Evolutionary conservation across 1,140 invertebrate species (phyloP), one percentile per base, ranked within the genome.

Genomic region (Tetramorium parvispinum): DNA sequence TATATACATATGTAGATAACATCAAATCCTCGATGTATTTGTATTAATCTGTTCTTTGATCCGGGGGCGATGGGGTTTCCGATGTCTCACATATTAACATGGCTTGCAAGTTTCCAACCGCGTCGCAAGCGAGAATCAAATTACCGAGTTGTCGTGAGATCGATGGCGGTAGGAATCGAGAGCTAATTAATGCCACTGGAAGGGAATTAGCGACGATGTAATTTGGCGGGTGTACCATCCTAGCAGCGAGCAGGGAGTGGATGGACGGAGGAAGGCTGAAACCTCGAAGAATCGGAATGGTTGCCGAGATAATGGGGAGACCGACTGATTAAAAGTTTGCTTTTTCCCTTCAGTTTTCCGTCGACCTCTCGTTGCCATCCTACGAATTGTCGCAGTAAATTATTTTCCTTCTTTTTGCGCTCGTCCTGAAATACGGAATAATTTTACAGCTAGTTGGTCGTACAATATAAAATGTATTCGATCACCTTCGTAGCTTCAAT

Each of bases 181-280:
- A 90, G 92, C 91, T 93, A 93, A 93, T 93, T 93, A 93, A 92
- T 93, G 92, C 91, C 88, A 86, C 85, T 83, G 87, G 89, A 89
- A 92, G 92, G 70, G 91, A 88, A 93, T 93, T 93, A 92, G 92
- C 88, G 89, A 86, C 46, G 76, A 87, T 92, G 92, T 93, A 92
- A 93, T 93, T 92, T 89, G 75, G 87, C 86, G 76, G 76, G 77
- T 86, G 68, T 79, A 57, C 88, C 79, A 55, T 27, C 77, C 75
- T 32, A 32, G n/a, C 61, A 24, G 21, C 27, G 77, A n/a, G n/a
- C n/a, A n/a, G 16, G n/a, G 11, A 10, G n/a, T 24, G 21, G 61
- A 13, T 59, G 24, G 10, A 21, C 24, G 21, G 40, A 37, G 43
- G 5, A 78, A 21, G 37, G 37, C 13, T 27, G 76, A 59, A 86